Percentiles rank a stretch among this genome's conserved stretches.
phyloP scores from a whole-genome alignment of 1,140 invertebrate genomes.

The Drosophila orena region DNA sequence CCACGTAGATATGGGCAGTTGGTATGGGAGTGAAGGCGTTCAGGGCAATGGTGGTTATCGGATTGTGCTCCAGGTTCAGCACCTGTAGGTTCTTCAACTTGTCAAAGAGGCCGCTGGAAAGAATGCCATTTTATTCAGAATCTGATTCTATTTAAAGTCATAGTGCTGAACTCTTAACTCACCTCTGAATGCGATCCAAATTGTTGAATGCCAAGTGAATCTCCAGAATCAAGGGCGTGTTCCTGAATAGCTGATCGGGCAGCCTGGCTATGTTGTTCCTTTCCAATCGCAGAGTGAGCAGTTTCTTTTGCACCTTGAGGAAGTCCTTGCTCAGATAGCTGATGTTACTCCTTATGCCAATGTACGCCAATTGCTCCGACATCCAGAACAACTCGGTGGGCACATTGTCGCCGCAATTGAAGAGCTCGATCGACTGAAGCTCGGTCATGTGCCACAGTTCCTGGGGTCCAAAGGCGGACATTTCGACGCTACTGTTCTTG shows the following conservation, averaged over 20 bases:
- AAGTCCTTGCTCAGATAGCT: constrained; percentile 69
- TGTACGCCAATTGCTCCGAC: constrained; percentile 59
- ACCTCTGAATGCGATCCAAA: constrained; percentile 70
- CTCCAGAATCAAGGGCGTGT: constrained; percentile 54
- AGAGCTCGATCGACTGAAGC: constrained; percentile 59
- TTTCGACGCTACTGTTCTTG: constrained; percentile 69
- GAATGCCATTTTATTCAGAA: not conserved
- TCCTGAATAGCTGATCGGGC: constrained; percentile 58
- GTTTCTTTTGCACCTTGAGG: constrained; percentile 51
- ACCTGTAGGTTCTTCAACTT: constrained; percentile 61
- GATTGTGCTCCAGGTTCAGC: constrained; percentile 69
- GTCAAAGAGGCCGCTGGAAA: constrained; percentile 60
- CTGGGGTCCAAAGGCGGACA: constrained; percentile 61
- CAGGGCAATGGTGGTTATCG: constrained; percentile 67
- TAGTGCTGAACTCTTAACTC: too few relatives aligned
- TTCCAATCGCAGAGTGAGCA: constrained; percentile 54
- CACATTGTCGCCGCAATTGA: constrained; percentile 69
- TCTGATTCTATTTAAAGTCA: too few relatives aligned
- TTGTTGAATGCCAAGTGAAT: constrained; percentile 69
- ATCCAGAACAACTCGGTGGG: constrained; percentile 72
- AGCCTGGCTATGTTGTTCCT: constrained; percentile 64
- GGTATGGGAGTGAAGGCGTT: constrained; percentile 54
- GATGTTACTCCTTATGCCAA: constrained; percentile 68
- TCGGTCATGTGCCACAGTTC: constrained; percentile 69
- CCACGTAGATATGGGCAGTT: constrained; percentile 66